phyloP scores from a whole-genome alignment of 2,888 invertebrate species.

The Philaethria dido region DNA sequence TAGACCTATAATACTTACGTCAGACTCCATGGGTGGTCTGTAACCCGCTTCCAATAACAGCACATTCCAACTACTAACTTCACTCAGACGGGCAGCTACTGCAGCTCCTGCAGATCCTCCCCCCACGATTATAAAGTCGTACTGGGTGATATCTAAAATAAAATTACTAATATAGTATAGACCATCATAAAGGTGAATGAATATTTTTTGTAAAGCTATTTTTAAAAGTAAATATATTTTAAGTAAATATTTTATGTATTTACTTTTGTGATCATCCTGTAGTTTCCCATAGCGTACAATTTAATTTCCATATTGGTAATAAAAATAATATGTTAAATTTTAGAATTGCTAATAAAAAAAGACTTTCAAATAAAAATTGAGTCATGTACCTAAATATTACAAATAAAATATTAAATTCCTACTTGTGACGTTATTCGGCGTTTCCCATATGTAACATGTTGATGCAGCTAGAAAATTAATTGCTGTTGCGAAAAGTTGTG shows the following conservation, averaged over 20 bases:
- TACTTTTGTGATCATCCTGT: too few relatives aligned
- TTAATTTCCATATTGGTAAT: too few relatives aligned
- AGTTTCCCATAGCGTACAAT: too few relatives aligned
- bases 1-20: slow-evolving; percentile 40
- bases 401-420: too few relatives aligned
- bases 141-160: slow-evolving; percentile 46
- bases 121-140: slow-evolving; percentile 56
- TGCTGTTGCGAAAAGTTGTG: slow-evolving; percentile 49
- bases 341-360: too few relatives aligned
- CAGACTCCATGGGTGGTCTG: slow-evolving; percentile 41
- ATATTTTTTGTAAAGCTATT: too few relatives aligned
- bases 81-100: slow-evolving; percentile 54
- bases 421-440: not conserved
- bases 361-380: too few relatives aligned
- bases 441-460: slow-evolving; percentile 45
- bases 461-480: slow-evolving; percentile 51
- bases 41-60: slow-evolving; percentile 55
- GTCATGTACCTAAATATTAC: too few relatives aligned
- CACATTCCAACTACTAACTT: slow-evolving; percentile 50
- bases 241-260: too few relatives aligned
- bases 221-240: too few relatives aligned
- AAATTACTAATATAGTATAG: not conserved
- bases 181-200: too few relatives aligned
- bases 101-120: slow-evolving; percentile 56
- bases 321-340: too few relatives aligned